Conservation (phyloP, 1,140 invertebrate species). For the Lithobius niger region DNA sequence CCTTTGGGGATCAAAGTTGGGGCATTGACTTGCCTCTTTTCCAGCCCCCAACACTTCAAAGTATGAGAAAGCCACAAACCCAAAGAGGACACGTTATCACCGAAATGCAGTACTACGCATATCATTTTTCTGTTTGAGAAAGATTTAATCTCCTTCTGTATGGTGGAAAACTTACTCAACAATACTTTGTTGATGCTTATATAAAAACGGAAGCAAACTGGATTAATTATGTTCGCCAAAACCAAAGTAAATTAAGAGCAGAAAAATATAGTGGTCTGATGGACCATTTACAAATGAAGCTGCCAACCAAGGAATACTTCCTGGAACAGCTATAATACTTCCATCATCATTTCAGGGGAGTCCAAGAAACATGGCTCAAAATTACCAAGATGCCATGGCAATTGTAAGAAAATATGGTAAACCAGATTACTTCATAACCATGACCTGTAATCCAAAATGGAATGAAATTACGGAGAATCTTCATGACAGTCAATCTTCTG, state of each 20-base stretch:
- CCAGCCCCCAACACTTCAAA: neutral
- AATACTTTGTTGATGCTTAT: conserved; percentile 37
- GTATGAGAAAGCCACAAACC: neutral
- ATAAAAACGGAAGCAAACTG: conserved; percentile 36
- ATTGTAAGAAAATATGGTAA: conserved; percentile 15
- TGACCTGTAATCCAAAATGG: conserved; percentile 39
- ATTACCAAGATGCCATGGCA: conserved; percentile 33
- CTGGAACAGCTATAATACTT: conserved; percentile 22
- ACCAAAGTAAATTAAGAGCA: conserved; percentile 34
- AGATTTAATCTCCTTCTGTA: conserved; percentile 16
- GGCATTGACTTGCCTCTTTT: neutral
- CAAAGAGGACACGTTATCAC: neutral
- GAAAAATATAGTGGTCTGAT: conserved; percentile 35
- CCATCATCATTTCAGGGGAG: conserved; percentile 31
- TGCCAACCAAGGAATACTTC: conserved; percentile 10
- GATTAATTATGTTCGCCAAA: conserved; percentile 28
- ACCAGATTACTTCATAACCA: conserved; percentile 22
- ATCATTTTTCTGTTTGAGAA: neutral
- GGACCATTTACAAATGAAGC: conserved; percentile 19
- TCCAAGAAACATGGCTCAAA: conserved; percentile 31
- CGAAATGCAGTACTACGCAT: neutral
- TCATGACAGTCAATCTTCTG: conserved; percentile 19
- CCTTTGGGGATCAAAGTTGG: conserved; percentile 26
- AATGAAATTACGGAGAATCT: conserved; percentile 29
- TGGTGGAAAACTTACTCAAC: conserved; percentile 19